A percentile compares a stretch with the other conserved stretches of the same genome.
These are phyloP conservation scores for Hirtodrosophila cameraria DNA, from an alignment of 2,888 invertebrate species.

Conservation along the genomic window DNA sequence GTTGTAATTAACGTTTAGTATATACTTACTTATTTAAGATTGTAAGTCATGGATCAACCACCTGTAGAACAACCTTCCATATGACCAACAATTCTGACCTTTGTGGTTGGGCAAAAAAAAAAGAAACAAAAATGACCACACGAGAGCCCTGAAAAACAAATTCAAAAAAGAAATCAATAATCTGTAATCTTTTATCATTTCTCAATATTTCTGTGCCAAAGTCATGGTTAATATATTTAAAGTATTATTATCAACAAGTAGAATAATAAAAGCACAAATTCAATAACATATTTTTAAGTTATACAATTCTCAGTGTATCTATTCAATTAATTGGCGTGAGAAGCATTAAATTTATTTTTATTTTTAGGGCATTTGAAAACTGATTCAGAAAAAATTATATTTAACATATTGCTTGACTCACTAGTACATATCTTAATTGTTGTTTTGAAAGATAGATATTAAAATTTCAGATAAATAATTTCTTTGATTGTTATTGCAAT, in stretches of 20 bases:
- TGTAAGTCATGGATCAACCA: constrained; percentile 12
- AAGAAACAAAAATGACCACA: constrained; percentile 38
- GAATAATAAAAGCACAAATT: constrained; percentile 7
- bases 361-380: background rate
- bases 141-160: constrained; percentile 29
- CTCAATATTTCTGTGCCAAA: constrained; percentile 14
- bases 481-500: too few species aligned
- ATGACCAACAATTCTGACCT: constrained; percentile 22
- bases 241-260: background rate
- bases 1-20: constrained; percentile 4
- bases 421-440: too few species aligned
- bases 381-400: background rate
- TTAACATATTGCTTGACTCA: too few species aligned
- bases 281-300: constrained; percentile 9
- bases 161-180: constrained; percentile 20
- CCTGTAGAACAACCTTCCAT: constrained; percentile 4
- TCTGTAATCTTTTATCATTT: constrained; percentile 10
- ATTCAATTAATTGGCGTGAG: background rate
- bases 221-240: constrained; percentile 4
- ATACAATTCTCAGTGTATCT: background rate
- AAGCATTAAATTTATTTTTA: background rate
- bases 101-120: constrained; percentile 13
- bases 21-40: background rate
- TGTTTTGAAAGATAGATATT: too few species aligned
- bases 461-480: too few species aligned